A percentile compares a stretch with the other conserved stretches of the same genome.
Evolutionary conservation across 2,113 vertebrate genomes (phyloP).

Genomic region (Hippoglossus stenolepis): DNA sequence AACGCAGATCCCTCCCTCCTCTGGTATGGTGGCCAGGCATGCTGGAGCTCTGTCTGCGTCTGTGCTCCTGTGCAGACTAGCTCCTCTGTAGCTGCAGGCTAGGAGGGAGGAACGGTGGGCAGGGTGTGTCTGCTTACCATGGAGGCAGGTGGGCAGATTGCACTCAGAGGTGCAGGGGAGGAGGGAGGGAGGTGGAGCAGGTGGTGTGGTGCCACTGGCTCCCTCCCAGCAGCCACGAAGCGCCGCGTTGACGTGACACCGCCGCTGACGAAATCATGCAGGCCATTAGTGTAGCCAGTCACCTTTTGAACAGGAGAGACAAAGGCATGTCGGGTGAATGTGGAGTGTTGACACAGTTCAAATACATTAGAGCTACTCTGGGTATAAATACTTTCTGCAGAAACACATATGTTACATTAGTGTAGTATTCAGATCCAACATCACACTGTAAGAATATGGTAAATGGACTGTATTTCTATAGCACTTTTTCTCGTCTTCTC

Average conservation of each 20-base stretch:
- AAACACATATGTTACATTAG: slow-evolving; percentile 10
- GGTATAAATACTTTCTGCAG: not conserved
- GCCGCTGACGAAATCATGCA: slow-evolving; percentile 35
- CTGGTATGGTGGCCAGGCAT: slow-evolving; percentile 55
- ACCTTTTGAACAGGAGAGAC: slow-evolving; percentile 42
- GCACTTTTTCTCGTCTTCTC: too few relatives aligned
- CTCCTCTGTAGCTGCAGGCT: slow-evolving; percentile 62
- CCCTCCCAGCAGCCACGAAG: slow-evolving; percentile 15
- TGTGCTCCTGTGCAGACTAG: slow-evolving; percentile 65
- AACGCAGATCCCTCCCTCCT: slow-evolving; percentile 67
- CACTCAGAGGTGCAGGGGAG: slow-evolving; percentile 32
- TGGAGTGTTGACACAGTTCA: slow-evolving; percentile 9
- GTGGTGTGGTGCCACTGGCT: slow-evolving; percentile 41
- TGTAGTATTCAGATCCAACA: not conserved
- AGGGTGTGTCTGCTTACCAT: slow-evolving; percentile 71
- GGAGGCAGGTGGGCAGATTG: slow-evolving; percentile 67
- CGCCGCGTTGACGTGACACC: slow-evolving; percentile 4
- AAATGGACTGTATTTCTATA: too few relatives aligned
- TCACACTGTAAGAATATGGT: too few relatives aligned
- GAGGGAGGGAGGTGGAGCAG: slow-evolving; percentile 42
- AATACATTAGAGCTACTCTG: slow-evolving; percentile 9
- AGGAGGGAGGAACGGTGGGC: slow-evolving; percentile 47
- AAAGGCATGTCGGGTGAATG: slow-evolving; percentile 35
- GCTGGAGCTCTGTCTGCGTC: slow-evolving; percentile 61
- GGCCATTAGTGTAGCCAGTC: slow-evolving; percentile 23